A percentile compares a stretch with the other conserved stretches of the same genome.
Conservation (phyloP, 2,113 vertebrate genomes). For the Hymenochirus boettgeri region DNA sequence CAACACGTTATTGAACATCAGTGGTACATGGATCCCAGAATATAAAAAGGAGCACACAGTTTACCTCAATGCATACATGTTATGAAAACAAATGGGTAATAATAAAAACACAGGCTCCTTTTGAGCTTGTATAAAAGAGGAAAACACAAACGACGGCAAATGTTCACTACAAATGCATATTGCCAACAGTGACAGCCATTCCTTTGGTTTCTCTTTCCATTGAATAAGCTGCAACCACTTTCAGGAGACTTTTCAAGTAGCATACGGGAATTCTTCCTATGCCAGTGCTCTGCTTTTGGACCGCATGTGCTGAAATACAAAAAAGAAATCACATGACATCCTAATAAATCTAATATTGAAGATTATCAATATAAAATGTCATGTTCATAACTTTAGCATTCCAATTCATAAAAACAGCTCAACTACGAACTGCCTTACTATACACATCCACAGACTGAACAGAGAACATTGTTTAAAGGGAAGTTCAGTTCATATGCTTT, state of each 20-base stretch:
- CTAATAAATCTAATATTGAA: background rate
- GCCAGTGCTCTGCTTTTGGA: background rate
- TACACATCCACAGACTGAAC: no score
- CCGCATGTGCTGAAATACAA: background rate
- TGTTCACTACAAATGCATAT: background rate
- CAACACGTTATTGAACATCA: background rate
- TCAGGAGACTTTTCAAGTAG: background rate
- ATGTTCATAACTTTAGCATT: no score
- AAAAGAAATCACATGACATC: background rate
- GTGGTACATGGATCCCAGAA: background rate
- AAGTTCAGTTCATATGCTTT: no score
- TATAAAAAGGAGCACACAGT: background rate
- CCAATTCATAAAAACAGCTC: no score
- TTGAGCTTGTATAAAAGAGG: background rate
- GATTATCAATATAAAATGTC: no score
- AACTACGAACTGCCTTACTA: no score
- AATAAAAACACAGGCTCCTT: background rate
- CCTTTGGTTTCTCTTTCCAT: background rate
- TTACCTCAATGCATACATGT: background rate
- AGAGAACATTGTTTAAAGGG: no score
- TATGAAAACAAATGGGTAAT: background rate
- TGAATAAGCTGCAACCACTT: background rate
- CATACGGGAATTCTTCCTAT: background rate
- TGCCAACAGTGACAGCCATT: background rate
- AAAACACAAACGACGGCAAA: background rate